Percentiles rank a stretch among this genome's conserved stretches.
Evolutionary conservation across 2,113 vertebrate species (phyloP).

Genomic region (Larimichthys crocea): DNA sequence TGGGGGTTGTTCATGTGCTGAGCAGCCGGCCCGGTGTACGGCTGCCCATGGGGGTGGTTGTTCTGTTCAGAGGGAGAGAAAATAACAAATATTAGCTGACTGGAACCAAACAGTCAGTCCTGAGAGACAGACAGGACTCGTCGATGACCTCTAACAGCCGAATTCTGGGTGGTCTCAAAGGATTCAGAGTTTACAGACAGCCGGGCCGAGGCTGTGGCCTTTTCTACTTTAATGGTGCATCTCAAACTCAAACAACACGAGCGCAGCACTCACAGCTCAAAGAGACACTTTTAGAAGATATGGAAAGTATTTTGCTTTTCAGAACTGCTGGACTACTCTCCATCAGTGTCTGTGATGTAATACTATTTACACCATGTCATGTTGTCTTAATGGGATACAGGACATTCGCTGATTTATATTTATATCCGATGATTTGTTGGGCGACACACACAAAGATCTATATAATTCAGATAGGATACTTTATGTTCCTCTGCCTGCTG

Average conservation of each 20-base stretch:
- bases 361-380: too few species aligned
- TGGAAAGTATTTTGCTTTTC: neutral
- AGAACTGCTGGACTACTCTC: neutral
- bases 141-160: neutral
- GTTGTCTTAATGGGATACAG: too few species aligned
- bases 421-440: too few species aligned
- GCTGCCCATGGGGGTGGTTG: slow-evolving; percentile 99
- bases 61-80: slow-evolving; percentile 82
- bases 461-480: too few species aligned
- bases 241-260: neutral
- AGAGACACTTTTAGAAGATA: neutral
- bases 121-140: slow-evolving; percentile 6
- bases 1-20: slow-evolving; percentile 99
- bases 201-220: neutral
- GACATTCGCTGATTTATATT: too few species aligned
- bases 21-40: slow-evolving; percentile 98
- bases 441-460: too few species aligned
- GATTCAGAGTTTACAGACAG: neutral
- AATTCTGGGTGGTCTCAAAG: neutral
- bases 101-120: too few species aligned
- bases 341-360: neutral
- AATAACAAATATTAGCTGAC: neutral
- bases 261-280: neutral
- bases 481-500: too few species aligned
- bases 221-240: neutral